phyloP scores from a whole-genome alignment of 2,888 invertebrate genomes.

The Xanthorhoe spadicearia region DNA sequence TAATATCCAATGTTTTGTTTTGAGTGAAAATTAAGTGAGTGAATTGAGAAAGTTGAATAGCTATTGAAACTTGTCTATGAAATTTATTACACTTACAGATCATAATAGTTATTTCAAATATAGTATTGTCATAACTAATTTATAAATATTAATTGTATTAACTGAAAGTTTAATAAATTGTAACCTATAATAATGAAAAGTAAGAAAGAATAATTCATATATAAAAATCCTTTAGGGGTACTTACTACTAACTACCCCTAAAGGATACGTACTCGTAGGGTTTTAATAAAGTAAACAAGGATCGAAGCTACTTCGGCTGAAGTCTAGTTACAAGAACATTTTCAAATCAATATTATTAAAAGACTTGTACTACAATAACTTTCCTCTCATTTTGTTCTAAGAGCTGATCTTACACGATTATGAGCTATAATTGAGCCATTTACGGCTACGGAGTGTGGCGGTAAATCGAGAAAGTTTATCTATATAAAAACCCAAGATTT shows the following conservation, averaged over 20 bases:
- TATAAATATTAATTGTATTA: too few species aligned
- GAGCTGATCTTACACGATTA: not conserved
- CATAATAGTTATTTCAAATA: not conserved
- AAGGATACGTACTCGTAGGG: too few species aligned
- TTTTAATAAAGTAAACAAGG: too few species aligned
- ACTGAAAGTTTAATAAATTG: too few species aligned
- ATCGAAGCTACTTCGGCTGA: not conserved
- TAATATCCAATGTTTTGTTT: not conserved
- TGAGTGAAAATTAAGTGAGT: conserved; percentile 1
- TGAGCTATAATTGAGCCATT: conserved; percentile 15
- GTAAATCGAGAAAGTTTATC: conserved; percentile 15
- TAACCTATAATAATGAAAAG: too few species aligned
- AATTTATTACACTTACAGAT: not conserved
- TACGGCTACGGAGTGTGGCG: conserved; percentile 22
- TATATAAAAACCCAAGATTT: not conserved
- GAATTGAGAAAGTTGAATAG: conserved; percentile 2
- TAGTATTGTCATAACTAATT: not conserved
- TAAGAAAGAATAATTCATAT: too few species aligned
- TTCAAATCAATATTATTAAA: too few species aligned
- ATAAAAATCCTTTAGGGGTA: too few species aligned
- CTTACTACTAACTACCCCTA: too few species aligned
- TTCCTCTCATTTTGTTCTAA: not conserved
- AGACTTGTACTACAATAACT: not conserved
- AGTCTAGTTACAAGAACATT: not conserved
- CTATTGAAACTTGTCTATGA: not conserved